Conservation (phyloP, 2,888 invertebrate genomes). For the Pegoplata infirma region DNA sequence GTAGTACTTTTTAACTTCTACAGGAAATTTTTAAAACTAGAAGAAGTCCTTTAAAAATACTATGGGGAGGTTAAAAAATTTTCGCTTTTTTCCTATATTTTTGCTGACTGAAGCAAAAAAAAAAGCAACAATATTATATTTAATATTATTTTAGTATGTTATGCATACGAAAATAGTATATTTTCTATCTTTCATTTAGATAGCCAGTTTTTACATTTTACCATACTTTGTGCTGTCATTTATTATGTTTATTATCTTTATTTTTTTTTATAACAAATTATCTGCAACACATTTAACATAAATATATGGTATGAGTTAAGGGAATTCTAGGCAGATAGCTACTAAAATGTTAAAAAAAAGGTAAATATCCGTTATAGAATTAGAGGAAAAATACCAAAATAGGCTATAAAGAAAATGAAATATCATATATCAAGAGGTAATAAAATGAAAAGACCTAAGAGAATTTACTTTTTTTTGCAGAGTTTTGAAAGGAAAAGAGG, state of each 20-base stretch:
- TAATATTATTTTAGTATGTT: conserved; percentile 9
- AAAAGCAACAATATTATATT: conserved; percentile 16
- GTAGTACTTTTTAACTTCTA: not conserved
- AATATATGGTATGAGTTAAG: not conserved
- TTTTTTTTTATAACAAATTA: conserved; percentile 75
- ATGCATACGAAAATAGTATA: conserved; percentile 38
- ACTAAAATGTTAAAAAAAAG: no score
- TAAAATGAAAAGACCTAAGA: not conserved
- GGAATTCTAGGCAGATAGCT: not conserved
- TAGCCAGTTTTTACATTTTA: conserved; percentile 7
- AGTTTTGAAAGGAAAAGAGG: no score
- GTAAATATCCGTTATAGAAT: not conserved
- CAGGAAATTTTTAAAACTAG: not conserved
- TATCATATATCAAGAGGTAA: not conserved
- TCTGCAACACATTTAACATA: conserved; percentile 65
- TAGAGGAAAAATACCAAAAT: not conserved
- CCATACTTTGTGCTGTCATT: conserved; percentile 66
- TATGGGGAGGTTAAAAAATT: not conserved
- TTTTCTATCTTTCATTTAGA: conserved; percentile 33
- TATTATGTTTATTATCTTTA: conserved; percentile 74
- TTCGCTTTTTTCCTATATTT: not conserved
- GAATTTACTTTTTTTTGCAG: no score
- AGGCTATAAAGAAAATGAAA: conserved; percentile 20
- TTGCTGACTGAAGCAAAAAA: conserved; percentile 20
- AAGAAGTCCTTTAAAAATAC: conserved; percentile 6